Base-by-base conservation (phyloP, 2,797 vertebrate genomes). In the Sternotherus odoratus region DNA sequence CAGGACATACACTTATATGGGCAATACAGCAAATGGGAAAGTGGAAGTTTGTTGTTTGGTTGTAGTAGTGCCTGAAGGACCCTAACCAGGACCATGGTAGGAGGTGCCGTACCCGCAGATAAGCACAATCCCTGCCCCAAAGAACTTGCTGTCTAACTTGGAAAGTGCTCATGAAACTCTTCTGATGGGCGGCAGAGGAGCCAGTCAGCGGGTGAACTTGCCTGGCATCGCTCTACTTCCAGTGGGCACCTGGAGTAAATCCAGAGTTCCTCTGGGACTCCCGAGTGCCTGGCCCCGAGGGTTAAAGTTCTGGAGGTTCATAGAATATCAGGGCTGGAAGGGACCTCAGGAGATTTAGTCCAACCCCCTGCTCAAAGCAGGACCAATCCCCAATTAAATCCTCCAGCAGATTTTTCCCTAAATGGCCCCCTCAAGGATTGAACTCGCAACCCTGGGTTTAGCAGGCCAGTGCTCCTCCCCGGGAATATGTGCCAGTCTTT, bases 181-280 rank as follows among this genome's bases (percentile, higher is more conserved):
- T 66, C n/a, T 36, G n/a, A 12, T 54, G 77, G 49, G 23, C 21
- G n/a, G 74, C 28, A 39, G 69, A 54, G 12, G 5, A 2, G 0
- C 0, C 1, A 36, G 53, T 51, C 77, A 16, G 5, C 28, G 82
- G 90, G 11, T 2, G 0, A 46, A 28, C 24, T 46, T 28, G 43
- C 17, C 63, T 66, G 63, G 63, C n/a, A 69, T 69, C 39, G 63
- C 63, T 69, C 63, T 39, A n/a, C 63, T 39, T 39, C 10, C 12
- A 2, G 13, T 28, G 26, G 72, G 72, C 43, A 46, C 26, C 43
- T 75, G 26, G 72, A 24, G 43, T 43, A 75, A 48, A 48, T 48
- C 43, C 12, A 26, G 43, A 6, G 26, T 75, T 75, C 43, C 39
- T 48, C 13, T 46, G 39, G 43, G 39, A 28, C 17, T 24, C 30